These are phyloP conservation scores for Ferrisia virgata DNA, from an alignment of 2,888 invertebrate species.

Conservation along the genomic window DNA sequence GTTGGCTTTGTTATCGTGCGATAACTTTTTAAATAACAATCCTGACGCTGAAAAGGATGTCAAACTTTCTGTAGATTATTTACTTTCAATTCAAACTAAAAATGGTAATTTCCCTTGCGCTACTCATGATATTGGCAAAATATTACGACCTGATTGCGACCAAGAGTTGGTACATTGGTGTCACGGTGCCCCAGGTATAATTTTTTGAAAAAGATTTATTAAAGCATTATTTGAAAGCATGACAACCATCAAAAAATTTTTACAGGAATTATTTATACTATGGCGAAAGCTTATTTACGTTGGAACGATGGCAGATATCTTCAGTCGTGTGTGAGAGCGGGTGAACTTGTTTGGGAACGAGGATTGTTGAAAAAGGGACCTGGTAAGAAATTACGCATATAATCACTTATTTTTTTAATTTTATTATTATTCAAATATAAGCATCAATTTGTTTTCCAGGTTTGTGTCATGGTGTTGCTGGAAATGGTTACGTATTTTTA, in stretches of 20 bases:
- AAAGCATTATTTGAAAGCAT: neutral
- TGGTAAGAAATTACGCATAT: slow-evolving; percentile 53
- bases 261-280: slow-evolving; percentile 68
- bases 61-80: slow-evolving; percentile 64
- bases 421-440: neutral
- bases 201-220: neutral
- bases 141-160: slow-evolving; percentile 57
- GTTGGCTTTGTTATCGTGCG: slow-evolving; percentile 59
- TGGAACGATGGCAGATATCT: slow-evolving; percentile 73
- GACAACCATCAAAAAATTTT: neutral
- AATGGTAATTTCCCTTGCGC: slow-evolving; percentile 68
- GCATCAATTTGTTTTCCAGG: slow-evolving; percentile 53
- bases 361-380: slow-evolving; percentile 84
- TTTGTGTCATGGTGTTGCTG: slow-evolving; percentile 83
- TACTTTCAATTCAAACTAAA: slow-evolving; percentile 64
- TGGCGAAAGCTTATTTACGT: slow-evolving; percentile 74
- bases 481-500: slow-evolving; percentile 77
- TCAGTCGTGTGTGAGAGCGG: slow-evolving; percentile 65
- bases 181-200: slow-evolving; percentile 75
- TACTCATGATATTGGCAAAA: slow-evolving; percentile 2
- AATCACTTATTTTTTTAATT: neutral
- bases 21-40: slow-evolving; percentile 52
- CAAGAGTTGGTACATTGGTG: slow-evolving; percentile 86
- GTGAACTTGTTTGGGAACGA: slow-evolving; percentile 76
- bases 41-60: slow-evolving; percentile 60